These are phyloP conservation scores for Xerus inauris DNA, from an alignment of 2,113 vertebrate genomes.

Conservation along the genomic window DNA sequence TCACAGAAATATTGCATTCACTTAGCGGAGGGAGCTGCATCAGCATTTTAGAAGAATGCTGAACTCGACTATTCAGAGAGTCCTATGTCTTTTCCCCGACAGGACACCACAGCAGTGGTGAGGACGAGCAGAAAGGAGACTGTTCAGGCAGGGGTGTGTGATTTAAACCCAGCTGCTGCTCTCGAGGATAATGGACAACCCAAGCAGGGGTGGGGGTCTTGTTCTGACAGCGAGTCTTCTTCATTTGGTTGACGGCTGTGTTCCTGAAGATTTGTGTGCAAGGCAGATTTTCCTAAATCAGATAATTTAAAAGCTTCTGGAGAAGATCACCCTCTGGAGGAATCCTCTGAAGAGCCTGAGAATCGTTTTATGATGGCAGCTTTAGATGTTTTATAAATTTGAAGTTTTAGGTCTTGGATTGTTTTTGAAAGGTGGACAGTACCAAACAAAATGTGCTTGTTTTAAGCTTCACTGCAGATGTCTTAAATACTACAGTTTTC, in stretches of 20 bases:
- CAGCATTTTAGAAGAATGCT: slow-evolving; percentile 75
- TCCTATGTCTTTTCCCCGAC: slow-evolving; percentile 65
- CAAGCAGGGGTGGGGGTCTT: slow-evolving; percentile 35
- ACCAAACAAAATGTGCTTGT: slow-evolving; percentile 4
- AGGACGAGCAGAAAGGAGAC: background rate
- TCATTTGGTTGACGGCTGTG: background rate
- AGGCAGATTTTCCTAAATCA: slow-evolving; percentile 31
- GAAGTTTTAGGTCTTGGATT: slow-evolving; percentile 31
- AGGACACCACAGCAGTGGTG: background rate
- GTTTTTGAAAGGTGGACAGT: slow-evolving; percentile 40
- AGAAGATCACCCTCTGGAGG: slow-evolving; percentile 26
- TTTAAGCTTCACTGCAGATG: slow-evolving; percentile 8
- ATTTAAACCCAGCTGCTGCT: slow-evolving; percentile 58
- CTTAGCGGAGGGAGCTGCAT: slow-evolving; percentile 76
- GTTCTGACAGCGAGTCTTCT: background rate
- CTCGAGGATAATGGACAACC: slow-evolving; percentile 1
- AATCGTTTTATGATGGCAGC: background rate
- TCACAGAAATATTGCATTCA: slow-evolving; percentile 73
- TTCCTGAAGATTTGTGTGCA: slow-evolving; percentile 42
- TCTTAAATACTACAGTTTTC: slow-evolving; percentile 18
- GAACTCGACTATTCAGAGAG: slow-evolving; percentile 62
- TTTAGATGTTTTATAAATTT: slow-evolving; percentile 29
- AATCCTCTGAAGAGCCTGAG: background rate
- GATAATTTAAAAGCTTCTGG: slow-evolving; percentile 11
- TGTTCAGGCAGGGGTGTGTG: background rate